Evolutionary conservation across 2,113 vertebrate species (phyloP).

Genomic region (Pollimyrus isidori): DNA sequence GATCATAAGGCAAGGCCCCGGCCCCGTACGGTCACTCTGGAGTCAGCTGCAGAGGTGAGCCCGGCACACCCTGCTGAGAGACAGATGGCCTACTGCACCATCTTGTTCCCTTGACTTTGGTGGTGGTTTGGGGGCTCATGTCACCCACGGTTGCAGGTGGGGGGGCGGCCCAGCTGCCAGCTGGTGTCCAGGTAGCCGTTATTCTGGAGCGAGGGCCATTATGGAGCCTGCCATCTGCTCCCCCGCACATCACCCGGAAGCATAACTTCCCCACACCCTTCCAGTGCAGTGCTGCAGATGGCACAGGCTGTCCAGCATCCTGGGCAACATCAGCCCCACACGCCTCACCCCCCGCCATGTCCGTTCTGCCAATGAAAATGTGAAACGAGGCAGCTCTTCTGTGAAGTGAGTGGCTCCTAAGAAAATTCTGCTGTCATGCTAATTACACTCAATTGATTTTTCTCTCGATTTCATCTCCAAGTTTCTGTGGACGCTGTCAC

Average conservation of each 20-base stretch:
- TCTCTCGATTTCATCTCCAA: neutral
- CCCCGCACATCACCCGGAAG: neutral
- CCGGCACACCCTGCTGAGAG: conserved; percentile 35
- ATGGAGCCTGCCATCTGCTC: conserved; percentile 29
- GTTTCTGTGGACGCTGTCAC: neutral
- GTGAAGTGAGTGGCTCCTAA: neutral
- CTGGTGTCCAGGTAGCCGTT: conserved; percentile 53
- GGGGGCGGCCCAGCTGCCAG: conserved; percentile 22
- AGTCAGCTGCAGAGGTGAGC: conserved; percentile 32
- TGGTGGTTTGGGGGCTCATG: conserved; percentile 50
- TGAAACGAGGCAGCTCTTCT: neutral
- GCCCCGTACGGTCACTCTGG: conserved; percentile 23
- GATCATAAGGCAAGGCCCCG: conserved; percentile 28
- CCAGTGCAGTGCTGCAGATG: neutral
- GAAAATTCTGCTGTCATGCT: neutral
- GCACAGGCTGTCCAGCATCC: neutral
- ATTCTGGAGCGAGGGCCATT: conserved; percentile 41
- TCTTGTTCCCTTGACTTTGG: conserved; percentile 40
- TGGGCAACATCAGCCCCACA: neutral
- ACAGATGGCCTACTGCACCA: conserved; percentile 45
- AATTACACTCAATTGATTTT: neutral
- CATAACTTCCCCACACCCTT: neutral
- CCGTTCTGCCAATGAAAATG: neutral
- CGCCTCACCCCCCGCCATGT: too few species aligned
- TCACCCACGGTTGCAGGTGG: conserved; percentile 30